Base-by-base conservation (phyloP, 1,140 invertebrate genomes). In the Sarcophaga bullata region DNA sequence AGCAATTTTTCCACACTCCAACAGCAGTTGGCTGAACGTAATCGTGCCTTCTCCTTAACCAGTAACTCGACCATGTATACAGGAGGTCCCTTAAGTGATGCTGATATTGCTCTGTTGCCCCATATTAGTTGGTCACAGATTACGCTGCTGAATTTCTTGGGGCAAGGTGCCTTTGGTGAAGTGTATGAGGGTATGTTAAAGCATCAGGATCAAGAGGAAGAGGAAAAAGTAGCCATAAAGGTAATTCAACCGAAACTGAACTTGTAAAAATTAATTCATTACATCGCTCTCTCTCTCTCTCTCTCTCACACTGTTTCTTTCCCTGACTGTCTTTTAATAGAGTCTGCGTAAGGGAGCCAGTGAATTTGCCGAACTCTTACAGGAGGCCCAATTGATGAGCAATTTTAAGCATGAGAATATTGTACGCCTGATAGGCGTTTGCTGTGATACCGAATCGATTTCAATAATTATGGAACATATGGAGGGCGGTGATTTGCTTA, bases 381-480 rank as follows among this genome's bases (percentile, higher is more conserved):
- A 99, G 91, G 98, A 99, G 91, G 98, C 98, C 0, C 94, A 97
- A 86, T 88, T 99, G 52, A 99, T 99, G 98, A 97, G 96, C 83
- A 97, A 98, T 86, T 99, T 99, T 87, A 96, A 97, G 86, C 98
- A 99, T 89, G 95, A 98, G 58, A 97, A 99, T 88, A 99, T 99
- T 52, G 91, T 99, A 8, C 93, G 96, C 85, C 91, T 99, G 8
- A 91, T 99, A 5, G 98, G 98, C 0, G 96, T 99, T 3, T 99
- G 98, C 89, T 92, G 98, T 4, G 97, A 99, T 88, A 95, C 96
- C 80, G 97, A 98, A 87, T 95, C 97, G 11, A 96, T 97, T 84
- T 97, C 97, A 84, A 94, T 99, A 72, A 95, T 99, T 17, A 94
- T 99, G 91, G 98, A 99, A 90, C 92, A 99, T 9, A 99, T 99